Evolutionary conservation across 2,797 vertebrate genomes (phyloP).

Genomic region (Ispidina lecontei): DNA sequence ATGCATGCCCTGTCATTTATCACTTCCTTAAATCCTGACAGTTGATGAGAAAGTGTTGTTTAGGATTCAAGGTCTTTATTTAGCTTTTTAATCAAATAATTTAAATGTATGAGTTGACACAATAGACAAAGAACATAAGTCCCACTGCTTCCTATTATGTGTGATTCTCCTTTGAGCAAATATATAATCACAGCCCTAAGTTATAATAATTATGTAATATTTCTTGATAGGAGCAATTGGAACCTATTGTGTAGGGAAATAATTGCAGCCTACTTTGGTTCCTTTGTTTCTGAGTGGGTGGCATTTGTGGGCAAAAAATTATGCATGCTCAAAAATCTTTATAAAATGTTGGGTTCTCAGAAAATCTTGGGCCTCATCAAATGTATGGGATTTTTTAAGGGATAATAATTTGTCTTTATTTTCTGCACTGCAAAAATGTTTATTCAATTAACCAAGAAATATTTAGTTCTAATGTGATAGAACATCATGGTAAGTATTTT

Average conservation of each 20-base stretch:
- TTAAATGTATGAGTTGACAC: conserved; percentile 48
- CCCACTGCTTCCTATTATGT: conserved; percentile 28
- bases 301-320: conserved; percentile 44
- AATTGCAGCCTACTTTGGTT: conserved; percentile 63
- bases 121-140: conserved; percentile 42
- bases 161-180: conserved; percentile 63
- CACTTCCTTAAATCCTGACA: conserved; percentile 23
- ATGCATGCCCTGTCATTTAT: neutral
- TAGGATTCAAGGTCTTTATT: conserved; percentile 24
- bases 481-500: conserved; percentile 7
- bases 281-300: conserved; percentile 62
- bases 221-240: conserved; percentile 67
- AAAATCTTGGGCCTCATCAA: neutral
- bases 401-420: neutral
- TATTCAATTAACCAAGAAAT: neutral
- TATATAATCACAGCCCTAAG: conserved; percentile 62
- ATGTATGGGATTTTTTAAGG: neutral
- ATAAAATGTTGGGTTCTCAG: conserved; percentile 10
- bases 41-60: conserved; percentile 6
- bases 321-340: conserved; percentile 37
- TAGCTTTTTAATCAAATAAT: conserved; percentile 66
- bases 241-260: conserved; percentile 63
- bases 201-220: conserved; percentile 76
- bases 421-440: neutral
- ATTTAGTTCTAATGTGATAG: neutral